These are phyloP conservation scores for Drosophila testacea DNA, from an alignment of 2,888 invertebrate species.

Conservation along the genomic window DNA sequence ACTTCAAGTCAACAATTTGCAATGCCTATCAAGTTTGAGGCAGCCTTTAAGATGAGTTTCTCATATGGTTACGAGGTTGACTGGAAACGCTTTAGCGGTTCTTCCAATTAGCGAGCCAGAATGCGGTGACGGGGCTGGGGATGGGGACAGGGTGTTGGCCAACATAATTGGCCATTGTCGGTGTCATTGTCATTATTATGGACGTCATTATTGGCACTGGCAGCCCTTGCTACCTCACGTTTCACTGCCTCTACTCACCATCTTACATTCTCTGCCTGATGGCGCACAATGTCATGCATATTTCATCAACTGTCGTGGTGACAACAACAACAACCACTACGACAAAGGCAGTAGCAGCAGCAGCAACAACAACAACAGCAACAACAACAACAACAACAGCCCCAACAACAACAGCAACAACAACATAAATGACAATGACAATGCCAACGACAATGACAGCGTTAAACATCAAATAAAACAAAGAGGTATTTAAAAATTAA, in stretches of 20 bases:
- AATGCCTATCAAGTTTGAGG: background rate
- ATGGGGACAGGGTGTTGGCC: slow-evolving; percentile 32
- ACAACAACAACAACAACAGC: slow-evolving; percentile 22
- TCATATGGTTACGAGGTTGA: slow-evolving; percentile 1
- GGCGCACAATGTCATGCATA: slow-evolving; percentile 63
- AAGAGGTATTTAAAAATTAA: slow-evolving; percentile 77
- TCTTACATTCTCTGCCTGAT: slow-evolving; percentile 26
- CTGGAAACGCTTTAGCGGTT: slow-evolving; percentile 42
- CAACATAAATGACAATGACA: slow-evolving; percentile 17
- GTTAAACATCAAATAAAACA: slow-evolving; percentile 65
- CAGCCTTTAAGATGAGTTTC: slow-evolving; percentile 4
- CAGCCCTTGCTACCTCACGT: slow-evolving; percentile 11
- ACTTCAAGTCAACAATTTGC: background rate
- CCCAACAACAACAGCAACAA: slow-evolving; percentile 23
- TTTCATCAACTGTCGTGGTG: slow-evolving; percentile 63
- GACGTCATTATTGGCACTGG: slow-evolving; percentile 56
- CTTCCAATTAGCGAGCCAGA: slow-evolving; percentile 43
- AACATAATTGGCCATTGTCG: slow-evolving; percentile 59
- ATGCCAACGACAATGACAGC: slow-evolving; percentile 49
- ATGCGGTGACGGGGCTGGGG: background rate
- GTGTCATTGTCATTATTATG: slow-evolving; percentile 75
- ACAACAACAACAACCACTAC: slow-evolving; percentile 41
- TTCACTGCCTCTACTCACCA: background rate
- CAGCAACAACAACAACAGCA: slow-evolving; percentile 20
- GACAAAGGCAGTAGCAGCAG: slow-evolving; percentile 11